Percentiles rank a stretch among this genome's conserved stretches.
Conservation (phyloP, 2,797 vertebrate genomes). For the Myotis myotis region DNA sequence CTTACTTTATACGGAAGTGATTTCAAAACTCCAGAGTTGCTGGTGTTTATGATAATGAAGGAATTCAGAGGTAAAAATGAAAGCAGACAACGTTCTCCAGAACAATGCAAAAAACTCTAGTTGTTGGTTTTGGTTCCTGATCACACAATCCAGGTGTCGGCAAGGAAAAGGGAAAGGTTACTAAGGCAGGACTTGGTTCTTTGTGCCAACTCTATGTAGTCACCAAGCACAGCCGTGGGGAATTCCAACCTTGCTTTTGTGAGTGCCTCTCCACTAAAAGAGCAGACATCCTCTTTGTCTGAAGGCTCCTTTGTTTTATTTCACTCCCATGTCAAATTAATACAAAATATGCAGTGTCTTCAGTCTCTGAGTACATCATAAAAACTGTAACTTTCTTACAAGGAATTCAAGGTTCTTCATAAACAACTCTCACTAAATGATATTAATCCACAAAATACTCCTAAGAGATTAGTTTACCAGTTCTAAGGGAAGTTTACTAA, state of each 20-base stretch:
- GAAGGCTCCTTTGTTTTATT: slow-evolving; percentile 55
- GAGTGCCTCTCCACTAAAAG: background rate
- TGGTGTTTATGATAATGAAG: slow-evolving; percentile 51
- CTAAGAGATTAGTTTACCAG: slow-evolving; percentile 10
- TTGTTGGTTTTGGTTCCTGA: slow-evolving; percentile 61
- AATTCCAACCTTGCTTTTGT: slow-evolving; percentile 49
- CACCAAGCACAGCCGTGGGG: slow-evolving; percentile 21
- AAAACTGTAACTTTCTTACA: slow-evolving; percentile 37
- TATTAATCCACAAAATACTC: slow-evolving; percentile 52
- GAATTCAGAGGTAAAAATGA: slow-evolving; percentile 38
- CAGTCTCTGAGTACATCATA: background rate
- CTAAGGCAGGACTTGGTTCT: background rate
- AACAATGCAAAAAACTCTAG: slow-evolving; percentile 34
- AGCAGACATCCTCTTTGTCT: slow-evolving; percentile 19
- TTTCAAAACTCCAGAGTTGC: slow-evolving; percentile 60
- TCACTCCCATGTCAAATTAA: slow-evolving; percentile 41
- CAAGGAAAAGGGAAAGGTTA: slow-evolving; percentile 35
- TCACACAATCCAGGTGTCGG: slow-evolving; percentile 30
- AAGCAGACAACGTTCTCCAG: slow-evolving; percentile 32
- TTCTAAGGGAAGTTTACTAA: slow-evolving; percentile 54
- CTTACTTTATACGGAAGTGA: slow-evolving; percentile 62
- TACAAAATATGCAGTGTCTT: slow-evolving; percentile 21
- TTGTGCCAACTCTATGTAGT: background rate
- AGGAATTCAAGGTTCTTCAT: slow-evolving; percentile 42
- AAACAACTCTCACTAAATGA: slow-evolving; percentile 31